These are phyloP conservation scores for Gymnodraco acuticeps DNA, from an alignment of 2,797 vertebrate species.

Conservation along the genomic window DNA sequence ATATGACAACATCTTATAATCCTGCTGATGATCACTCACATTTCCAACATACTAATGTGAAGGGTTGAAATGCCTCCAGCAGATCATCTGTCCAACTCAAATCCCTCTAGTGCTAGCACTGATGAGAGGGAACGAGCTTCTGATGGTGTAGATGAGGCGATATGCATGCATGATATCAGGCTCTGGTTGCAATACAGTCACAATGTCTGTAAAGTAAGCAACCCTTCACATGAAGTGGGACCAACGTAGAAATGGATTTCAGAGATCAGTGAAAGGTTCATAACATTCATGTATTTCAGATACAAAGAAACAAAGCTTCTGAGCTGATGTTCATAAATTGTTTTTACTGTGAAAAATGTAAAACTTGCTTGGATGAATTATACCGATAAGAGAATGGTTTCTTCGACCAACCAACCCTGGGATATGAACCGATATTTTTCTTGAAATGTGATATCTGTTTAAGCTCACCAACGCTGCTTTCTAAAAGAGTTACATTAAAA, in stretches of 20 bases:
- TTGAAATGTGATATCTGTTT: not conserved
- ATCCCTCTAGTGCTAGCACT: conserved; percentile 39
- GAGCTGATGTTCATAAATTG: not conserved
- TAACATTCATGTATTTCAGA: too few relatives aligned
- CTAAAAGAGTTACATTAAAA: too few relatives aligned
- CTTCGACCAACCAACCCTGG: not conserved
- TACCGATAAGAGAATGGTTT: not conserved
- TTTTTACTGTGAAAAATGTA: not conserved
- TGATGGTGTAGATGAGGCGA: conserved; percentile 34
- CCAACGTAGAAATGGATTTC: not conserved
- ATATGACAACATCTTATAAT: conserved; percentile 65
- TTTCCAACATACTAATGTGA: conserved; percentile 45
- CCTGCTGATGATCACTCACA: conserved; percentile 42
- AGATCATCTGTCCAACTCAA: conserved; percentile 64
- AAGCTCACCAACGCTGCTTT: too few relatives aligned
- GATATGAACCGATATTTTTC: not conserved
- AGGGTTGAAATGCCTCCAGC: conserved; percentile 44
- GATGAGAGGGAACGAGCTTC: conserved; percentile 44
- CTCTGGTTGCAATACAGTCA: not conserved
- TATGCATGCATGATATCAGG: not conserved
- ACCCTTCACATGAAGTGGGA: not conserved
- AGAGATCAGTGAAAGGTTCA: too few relatives aligned
- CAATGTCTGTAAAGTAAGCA: conserved; percentile 2
- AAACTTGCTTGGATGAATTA: not conserved
- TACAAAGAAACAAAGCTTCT: not conserved